phyloP scores from a whole-genome alignment of 2,797 vertebrate genomes.

The Spinus pinus region DNA sequence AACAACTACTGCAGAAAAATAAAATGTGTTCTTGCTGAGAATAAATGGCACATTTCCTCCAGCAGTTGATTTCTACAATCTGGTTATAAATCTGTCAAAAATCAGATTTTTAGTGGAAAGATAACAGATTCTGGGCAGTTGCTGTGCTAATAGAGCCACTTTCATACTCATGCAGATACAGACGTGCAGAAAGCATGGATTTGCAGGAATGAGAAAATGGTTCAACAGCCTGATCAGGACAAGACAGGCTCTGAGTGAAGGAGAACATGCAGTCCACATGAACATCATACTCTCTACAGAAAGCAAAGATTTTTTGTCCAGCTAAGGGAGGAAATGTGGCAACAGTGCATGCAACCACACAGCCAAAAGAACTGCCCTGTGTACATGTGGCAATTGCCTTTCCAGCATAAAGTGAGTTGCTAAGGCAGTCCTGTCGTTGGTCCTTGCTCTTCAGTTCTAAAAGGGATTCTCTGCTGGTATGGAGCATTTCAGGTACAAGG shows the following conservation, averaged over 20 bases:
- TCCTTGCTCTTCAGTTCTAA: background rate
- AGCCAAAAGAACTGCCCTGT: background rate
- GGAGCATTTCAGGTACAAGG: background rate
- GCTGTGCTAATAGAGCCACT: conserved; percentile 8
- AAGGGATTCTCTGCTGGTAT: background rate
- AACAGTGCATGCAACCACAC: background rate
- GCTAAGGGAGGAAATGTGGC: background rate
- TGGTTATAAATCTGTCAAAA: conserved; percentile 55
- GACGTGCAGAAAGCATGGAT: background rate
- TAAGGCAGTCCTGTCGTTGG: background rate
- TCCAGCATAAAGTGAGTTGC: background rate
- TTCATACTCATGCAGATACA: background rate
- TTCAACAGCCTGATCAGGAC: background rate
- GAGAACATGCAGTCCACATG: background rate
- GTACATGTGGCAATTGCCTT: background rate
- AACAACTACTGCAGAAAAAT: conserved; percentile 1
- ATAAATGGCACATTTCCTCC: conserved; percentile 25
- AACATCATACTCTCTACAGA: background rate
- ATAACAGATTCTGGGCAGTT: conserved; percentile 3
- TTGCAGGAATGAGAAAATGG: background rate
- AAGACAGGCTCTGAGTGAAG: background rate
- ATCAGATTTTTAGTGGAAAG: conserved; percentile 32
- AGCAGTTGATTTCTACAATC: conserved; percentile 45
- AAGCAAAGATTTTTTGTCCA: background rate
- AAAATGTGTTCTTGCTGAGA: conserved; percentile 18